phyloP scores from a whole-genome alignment of 1,140 invertebrate species.

The Probaryconus sp. region DNA sequence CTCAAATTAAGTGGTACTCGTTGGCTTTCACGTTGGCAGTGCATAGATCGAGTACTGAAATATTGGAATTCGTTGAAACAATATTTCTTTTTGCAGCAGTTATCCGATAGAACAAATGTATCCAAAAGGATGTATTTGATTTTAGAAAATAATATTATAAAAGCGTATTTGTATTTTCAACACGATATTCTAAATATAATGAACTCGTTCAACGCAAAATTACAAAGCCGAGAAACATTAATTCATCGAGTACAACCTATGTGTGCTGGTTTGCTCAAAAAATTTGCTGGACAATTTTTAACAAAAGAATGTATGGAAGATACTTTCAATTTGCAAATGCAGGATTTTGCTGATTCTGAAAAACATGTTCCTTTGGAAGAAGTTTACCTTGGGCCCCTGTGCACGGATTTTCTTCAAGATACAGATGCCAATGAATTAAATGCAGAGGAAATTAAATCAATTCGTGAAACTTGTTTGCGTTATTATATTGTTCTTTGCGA shows the following conservation, averaged over 20 bases:
- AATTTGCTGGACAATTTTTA: constrained; percentile 6
- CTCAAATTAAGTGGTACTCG: constrained; percentile 12
- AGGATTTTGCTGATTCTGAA: background rate
- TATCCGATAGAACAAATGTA: background rate
- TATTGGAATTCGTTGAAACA: constrained; percentile 6
- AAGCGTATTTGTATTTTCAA: constrained; percentile 15
- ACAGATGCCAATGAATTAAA: background rate
- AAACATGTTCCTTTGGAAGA: constrained; percentile 4
- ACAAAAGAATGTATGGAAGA: background rate
- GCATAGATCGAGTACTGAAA: constrained; percentile 13
- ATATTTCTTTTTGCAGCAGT: constrained; percentile 11
- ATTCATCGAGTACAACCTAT: constrained; percentile 14
- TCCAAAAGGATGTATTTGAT: background rate
- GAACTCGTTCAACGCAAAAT: constrained; percentile 17
- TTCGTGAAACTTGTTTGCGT: constrained; percentile 8
- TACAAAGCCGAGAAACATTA: constrained; percentile 16
- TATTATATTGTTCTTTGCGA: constrained; percentile 7
- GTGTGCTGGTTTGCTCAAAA: constrained; percentile 9
- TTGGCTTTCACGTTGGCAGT: constrained; percentile 29
- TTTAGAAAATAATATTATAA: background rate
- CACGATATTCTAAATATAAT: constrained; percentile 8
- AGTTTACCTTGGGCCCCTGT: background rate
- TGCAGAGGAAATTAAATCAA: background rate
- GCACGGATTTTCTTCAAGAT: constrained; percentile 7
- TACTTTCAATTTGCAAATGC: background rate